These are phyloP conservation scores for Bimastos eiseni DNA, from an alignment of 2,888 invertebrate species.

Conservation along the genomic window DNA sequence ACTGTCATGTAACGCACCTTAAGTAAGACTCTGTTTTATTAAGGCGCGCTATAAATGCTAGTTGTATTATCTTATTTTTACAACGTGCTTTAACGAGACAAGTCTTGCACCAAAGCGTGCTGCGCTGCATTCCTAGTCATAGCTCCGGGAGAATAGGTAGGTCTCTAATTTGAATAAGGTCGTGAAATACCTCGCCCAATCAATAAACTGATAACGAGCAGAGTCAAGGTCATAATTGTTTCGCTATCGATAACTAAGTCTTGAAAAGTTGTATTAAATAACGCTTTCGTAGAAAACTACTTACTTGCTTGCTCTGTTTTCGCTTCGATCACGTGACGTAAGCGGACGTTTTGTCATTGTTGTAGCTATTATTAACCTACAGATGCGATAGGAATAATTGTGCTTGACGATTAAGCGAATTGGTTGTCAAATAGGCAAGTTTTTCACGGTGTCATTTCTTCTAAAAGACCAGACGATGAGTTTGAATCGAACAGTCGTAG, in stretches of 20 bases:
- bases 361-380: background rate
- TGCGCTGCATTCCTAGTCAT: too few species aligned
- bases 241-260: too few species aligned
- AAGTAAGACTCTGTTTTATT: too few species aligned
- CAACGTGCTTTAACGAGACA: too few species aligned
- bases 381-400: background rate
- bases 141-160: too few species aligned
- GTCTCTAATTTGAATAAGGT: background rate
- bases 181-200: background rate
- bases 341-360: slow-evolving; percentile 13
- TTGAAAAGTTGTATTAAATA: too few species aligned
- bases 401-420: background rate
- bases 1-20: too few species aligned
- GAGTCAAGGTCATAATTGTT: too few species aligned
- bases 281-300: background rate
- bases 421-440: background rate
- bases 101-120: too few species aligned
- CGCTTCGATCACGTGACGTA: background rate
- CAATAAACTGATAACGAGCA: background rate
- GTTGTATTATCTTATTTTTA: too few species aligned
- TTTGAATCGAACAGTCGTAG: background rate
- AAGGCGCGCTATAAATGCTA: too few species aligned
- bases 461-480: background rate
- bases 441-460: background rate
- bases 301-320: background rate